These are phyloP conservation scores for Pedetes capensis DNA, from an alignment of 2,113 vertebrate genomes.

Conservation along the genomic window DNA sequence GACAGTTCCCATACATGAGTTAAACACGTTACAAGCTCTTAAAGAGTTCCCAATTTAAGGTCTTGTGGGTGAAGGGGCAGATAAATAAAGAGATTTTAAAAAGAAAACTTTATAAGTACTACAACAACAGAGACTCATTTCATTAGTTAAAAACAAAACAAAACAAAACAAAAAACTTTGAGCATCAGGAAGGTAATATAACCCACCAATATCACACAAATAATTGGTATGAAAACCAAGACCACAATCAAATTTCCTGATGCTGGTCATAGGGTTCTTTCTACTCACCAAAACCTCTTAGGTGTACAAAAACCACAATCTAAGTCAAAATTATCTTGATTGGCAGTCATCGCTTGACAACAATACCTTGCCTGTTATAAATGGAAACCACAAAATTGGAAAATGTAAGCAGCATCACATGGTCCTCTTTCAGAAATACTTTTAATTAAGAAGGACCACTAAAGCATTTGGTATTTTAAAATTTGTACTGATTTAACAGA, in stretches of 20 bases:
- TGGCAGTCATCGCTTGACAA: neutral
- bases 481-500: neutral
- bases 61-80: neutral
- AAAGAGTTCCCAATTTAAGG: neutral
- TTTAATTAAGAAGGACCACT: slow-evolving; percentile 18
- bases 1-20: neutral
- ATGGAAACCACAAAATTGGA: neutral
- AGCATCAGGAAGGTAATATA: neutral
- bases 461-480: neutral
- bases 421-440: neutral
- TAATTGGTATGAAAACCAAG: neutral
- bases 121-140: neutral
- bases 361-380: neutral
- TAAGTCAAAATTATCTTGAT: neutral
- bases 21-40: neutral
- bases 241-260: neutral
- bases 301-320: neutral
- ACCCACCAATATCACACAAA: neutral
- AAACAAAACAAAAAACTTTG: no score
- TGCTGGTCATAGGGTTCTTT: neutral
- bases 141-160: slow-evolving; percentile 20
- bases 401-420: neutral
- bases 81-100: neutral
- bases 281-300: neutral
- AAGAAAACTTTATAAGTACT: neutral